A percentile compares a stretch with the other conserved stretches of the same genome.
phyloP scores from a whole-genome alignment of 2,113 vertebrate species.

The Pitta sordida region DNA sequence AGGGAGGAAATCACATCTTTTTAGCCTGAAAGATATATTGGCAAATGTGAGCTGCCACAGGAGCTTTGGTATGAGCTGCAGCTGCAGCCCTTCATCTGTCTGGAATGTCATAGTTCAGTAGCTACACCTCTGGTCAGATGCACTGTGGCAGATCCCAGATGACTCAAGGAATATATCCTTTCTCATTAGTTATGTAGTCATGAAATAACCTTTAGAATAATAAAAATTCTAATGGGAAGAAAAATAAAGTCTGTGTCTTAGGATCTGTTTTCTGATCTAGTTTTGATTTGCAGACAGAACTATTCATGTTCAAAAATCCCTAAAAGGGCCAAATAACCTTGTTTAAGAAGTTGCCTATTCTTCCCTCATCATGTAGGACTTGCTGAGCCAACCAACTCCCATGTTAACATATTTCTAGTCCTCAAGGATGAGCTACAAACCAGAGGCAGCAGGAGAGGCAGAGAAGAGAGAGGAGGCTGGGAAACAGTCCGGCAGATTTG shows the following conservation, averaged over 20 bases:
- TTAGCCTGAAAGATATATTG: conserved; percentile 14
- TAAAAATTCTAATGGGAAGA: neutral
- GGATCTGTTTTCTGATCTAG: neutral
- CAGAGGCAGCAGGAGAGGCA: neutral
- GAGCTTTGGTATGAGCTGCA: conserved; percentile 5
- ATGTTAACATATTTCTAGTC: neutral
- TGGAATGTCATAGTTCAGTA: conserved; percentile 7
- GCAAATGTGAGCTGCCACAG: conserved; percentile 3
- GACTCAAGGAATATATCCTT: neutral
- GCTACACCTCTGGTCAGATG: neutral
- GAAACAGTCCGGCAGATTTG: neutral
- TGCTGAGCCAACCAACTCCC: neutral
- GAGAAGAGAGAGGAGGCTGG: neutral
- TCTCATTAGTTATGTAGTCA: neutral
- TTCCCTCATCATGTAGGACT: neutral
- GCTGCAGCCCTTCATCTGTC: neutral
- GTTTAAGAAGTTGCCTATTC: neutral
- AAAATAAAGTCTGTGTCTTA: neutral
- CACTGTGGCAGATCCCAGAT: neutral
- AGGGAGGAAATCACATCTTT: neutral
- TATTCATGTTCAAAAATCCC: neutral
- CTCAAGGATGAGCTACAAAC: neutral
- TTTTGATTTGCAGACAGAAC: neutral
- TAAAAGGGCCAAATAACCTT: neutral
- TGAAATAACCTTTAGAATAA: neutral